These are phyloP conservation scores for Neosilurus hyrtlii DNA, from an alignment of 2,797 vertebrate genomes.

Conservation along the genomic window DNA sequence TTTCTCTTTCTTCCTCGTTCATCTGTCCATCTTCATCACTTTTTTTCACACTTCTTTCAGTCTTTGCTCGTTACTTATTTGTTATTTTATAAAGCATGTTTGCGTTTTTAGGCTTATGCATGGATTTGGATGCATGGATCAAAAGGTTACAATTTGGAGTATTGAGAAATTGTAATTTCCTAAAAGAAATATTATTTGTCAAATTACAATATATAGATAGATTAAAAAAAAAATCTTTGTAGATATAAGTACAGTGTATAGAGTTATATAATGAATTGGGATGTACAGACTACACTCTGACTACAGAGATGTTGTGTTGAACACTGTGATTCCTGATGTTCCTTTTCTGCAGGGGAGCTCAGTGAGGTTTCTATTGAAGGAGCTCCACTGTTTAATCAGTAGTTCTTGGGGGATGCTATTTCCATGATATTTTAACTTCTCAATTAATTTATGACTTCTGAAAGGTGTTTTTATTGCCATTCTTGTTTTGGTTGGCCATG, in stretches of 20 bases:
- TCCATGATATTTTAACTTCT: background rate
- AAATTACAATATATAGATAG: background rate
- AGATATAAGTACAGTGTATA: too few species aligned
- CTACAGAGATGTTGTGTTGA: too few species aligned
- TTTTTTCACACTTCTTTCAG: background rate
- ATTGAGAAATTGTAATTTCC: background rate
- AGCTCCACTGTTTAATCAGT: too few species aligned
- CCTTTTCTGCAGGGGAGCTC: too few species aligned
- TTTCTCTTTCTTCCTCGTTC: conserved; percentile 55
- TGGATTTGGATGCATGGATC: background rate
- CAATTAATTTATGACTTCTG: conserved; percentile 25
- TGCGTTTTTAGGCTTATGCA: background rate
- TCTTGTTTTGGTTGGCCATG: background rate
- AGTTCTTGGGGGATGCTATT: background rate
- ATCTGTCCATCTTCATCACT: background rate
- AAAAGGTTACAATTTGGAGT: background rate
- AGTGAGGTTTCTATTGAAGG: too few species aligned
- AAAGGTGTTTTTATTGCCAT: conserved; percentile 11
- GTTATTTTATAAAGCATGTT: conserved; percentile 52
- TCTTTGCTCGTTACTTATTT: conserved; percentile 34
- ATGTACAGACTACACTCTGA: too few species aligned
- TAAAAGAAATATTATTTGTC: background rate
- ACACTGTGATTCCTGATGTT: too few species aligned
- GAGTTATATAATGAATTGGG: too few species aligned
- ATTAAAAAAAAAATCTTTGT: too few species aligned